Base-by-base conservation (phyloP, 2,888 invertebrate species). In the Amorpha juglandis region DNA sequence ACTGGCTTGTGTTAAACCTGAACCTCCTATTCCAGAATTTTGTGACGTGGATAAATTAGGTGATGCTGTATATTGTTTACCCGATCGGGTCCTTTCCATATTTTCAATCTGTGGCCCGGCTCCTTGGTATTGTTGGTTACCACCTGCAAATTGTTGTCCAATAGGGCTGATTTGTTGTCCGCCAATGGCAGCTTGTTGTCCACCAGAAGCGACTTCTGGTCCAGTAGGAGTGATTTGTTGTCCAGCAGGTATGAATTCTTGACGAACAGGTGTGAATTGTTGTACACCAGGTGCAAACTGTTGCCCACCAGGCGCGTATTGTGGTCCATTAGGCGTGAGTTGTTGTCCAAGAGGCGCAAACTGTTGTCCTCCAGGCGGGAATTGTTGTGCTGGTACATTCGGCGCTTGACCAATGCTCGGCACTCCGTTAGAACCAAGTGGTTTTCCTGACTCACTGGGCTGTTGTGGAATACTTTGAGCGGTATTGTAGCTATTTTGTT, bases 61-160 rank as follows among this genome's bases (percentile, higher is more conserved):
- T 16, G 69, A 64, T 45, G 55, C 64, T 33, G 58, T 75, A 47
- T 74, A 78, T 70, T 82, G 80, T 69, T 86, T 84, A 0, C 84
- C 77, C 58, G 75, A 78, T 68, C 84, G 75, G 11, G 74, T 75
- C n/a, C 71, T 74, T 6, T 69, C 27, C 38, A 33, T 63, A 27
- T n/a, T 64, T 3, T 35, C 68, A 0, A 63, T 27, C 64, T 69
- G 68, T 4, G 63, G 65, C 66, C 65, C 69, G 38, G 67, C 64
- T n/a, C 67, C 70, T 63, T 75, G 67, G 62, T 62, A 38, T 62
- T 62, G 66, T 7, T 45, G 53, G 14, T 35, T 16, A 11, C 16
- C 11, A 50, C 33, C 6, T 0, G n/a, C 14, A 16, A 16, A 16
- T 19, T 42, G 62, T 19, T 19, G 21, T 45, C 42, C 27, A 35